phyloP scores from a whole-genome alignment of 35 echinoderm and acorn worm species.

The Hemicentrotus pulcherrimus region DNA sequence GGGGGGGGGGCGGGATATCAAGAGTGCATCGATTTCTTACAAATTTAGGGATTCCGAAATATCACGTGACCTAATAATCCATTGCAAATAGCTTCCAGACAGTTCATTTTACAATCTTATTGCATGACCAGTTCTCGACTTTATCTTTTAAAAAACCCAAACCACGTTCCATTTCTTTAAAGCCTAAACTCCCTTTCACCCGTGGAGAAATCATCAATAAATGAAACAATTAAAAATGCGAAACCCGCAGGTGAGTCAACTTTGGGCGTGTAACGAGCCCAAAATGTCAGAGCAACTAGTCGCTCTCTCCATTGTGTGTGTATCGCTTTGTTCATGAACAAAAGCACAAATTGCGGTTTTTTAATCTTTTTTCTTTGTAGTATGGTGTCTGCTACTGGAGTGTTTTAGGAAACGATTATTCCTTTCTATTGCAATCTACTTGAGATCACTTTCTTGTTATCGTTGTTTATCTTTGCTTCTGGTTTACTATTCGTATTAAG shows the following conservation, averaged over 20 bases:
- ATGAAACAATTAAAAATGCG: background rate
- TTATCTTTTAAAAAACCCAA: background rate
- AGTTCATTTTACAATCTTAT: too few relatives aligned
- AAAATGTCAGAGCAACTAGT: background rate
- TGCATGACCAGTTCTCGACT: too few relatives aligned
- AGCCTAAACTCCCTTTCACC: background rate
- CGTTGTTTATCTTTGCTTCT: background rate
- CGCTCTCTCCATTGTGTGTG: background rate
- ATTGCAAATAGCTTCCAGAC: too few relatives aligned
- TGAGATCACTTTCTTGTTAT: background rate
- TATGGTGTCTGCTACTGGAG: background rate
- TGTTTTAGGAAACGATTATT: constrained; percentile 19
- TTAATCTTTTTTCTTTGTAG: background rate
- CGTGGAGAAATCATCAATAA: background rate
- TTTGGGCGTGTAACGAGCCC: background rate
- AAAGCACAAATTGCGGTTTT: background rate
- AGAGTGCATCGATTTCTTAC: too few relatives aligned
- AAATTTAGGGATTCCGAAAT: too few relatives aligned
- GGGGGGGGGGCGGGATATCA: too few relatives aligned
- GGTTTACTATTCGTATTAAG: background rate
- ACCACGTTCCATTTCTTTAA: background rate
- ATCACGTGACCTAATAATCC: too few relatives aligned
- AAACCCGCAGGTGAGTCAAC: constrained; percentile 15
- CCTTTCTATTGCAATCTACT: background rate
- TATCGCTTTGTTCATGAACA: background rate